phyloP scores from a whole-genome alignment of 2,113 vertebrate genomes.

The Pontoporia blainvillei region DNA sequence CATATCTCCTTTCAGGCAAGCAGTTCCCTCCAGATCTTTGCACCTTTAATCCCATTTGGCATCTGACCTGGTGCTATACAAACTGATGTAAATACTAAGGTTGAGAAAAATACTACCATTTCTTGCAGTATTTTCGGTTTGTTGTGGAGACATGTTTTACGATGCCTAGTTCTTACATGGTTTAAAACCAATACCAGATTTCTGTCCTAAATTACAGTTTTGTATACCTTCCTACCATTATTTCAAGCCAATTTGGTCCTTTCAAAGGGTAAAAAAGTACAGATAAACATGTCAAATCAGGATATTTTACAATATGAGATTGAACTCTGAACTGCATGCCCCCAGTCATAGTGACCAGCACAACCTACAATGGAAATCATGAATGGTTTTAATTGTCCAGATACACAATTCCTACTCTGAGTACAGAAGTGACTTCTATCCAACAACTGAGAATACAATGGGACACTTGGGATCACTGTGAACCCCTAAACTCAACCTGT shows the following conservation, averaged over 20 bases:
- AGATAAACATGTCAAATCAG: not conserved
- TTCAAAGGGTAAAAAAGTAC: not conserved
- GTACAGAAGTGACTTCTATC: not conserved
- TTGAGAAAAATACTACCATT: not conserved
- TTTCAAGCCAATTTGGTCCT: not conserved
- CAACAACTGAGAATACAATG: not conserved
- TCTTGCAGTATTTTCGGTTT: not conserved
- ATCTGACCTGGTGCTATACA: not conserved
- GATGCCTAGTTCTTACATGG: not conserved
- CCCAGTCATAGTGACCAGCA: not conserved
- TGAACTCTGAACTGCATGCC: not conserved
- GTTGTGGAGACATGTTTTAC: not conserved
- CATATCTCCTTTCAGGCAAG: not conserved
- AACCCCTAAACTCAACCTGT: not conserved
- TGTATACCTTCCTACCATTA: not conserved
- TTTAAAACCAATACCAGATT: not conserved
- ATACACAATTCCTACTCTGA: not conserved
- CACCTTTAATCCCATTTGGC: not conserved
- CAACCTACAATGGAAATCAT: not conserved
- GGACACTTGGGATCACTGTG: not conserved
- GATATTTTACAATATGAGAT: not conserved
- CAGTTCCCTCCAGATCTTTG: not conserved
- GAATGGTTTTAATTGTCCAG: not conserved
- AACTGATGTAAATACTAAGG: not conserved
- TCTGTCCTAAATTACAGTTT: not conserved